Evolutionary conservation across 2,797 vertebrate genomes (phyloP), one percentile per base, ranked within the genome.

Genomic region (Choloepus didactylus): DNA sequence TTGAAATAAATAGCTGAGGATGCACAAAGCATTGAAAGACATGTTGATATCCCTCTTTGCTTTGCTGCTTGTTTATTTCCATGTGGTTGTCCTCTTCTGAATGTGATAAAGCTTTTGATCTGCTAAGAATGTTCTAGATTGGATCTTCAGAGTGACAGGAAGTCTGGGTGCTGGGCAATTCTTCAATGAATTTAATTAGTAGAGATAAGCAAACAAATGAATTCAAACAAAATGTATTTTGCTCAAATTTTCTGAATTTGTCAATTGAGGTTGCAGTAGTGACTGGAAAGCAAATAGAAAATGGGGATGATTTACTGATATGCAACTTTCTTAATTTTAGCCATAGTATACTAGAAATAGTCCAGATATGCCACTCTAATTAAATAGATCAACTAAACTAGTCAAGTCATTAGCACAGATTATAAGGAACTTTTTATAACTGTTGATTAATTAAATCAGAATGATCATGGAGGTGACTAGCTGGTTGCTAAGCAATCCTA

Each of bases 1-100:
- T 81, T 96, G 92, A 97, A 97, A 97, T 95, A 95, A 97, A 96
- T 95, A 97, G 94, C 91, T 95, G 94, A 96, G 87, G 82, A 95
- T 87, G 83, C 69, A 88, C 4, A 8, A 97, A 97, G 11, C 66
- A 83, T 49, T 44, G 64, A 95, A 90, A 94, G 27, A 96, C 49
- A 67, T 4, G 0, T 77, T 77, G 95, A 85, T 69, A 86, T 51
- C 59, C 21, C 69, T 70, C 11, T 56, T 60, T 15, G 46, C n/a
- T 79, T 12, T 27, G 2, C 41, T 25, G 12, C 0, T 23, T 73
- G 51, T 87, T 93, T 79, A 44, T 76, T 77, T 93, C 35, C 18
- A 35, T 41, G 60, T 29, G 29, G 4, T 59, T 92, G n/a, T 89
- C 59, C 79, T 66, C 54, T 95, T 94, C 41, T 70, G n/a, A 27